A percentile compares a stretch with the other conserved stretches of the same genome.
phyloP scores from a whole-genome alignment of 1,140 invertebrate species.

The Stegodyphus dumicola region DNA sequence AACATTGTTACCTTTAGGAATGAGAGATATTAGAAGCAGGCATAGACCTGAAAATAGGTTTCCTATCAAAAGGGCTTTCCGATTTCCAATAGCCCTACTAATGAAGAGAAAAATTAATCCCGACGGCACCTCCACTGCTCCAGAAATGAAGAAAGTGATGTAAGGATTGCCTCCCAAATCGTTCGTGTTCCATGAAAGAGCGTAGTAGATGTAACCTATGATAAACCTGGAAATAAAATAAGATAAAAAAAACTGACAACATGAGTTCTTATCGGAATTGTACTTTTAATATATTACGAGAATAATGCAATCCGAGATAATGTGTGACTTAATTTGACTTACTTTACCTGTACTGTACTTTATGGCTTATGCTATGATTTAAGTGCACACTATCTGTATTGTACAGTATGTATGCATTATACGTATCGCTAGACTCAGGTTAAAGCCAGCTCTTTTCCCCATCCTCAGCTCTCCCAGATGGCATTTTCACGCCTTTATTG shows the following conservation, averaged over 20 bases:
- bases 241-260: slow-evolving; percentile 74
- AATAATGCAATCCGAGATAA: too few relatives aligned
- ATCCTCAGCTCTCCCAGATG: too few relatives aligned
- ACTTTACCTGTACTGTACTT: too few relatives aligned
- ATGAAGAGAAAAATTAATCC: slow-evolving; percentile 78
- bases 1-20: slow-evolving; percentile 11
- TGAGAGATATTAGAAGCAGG: slow-evolving; percentile 60
- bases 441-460: too few relatives aligned
- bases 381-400: too few relatives aligned
- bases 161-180: slow-evolving; percentile 80
- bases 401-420: too few relatives aligned
- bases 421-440: too few relatives aligned
- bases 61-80: slow-evolving; percentile 62
- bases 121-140: slow-evolving; percentile 80
- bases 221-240: slow-evolving; percentile 74
- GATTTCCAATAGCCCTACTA: slow-evolving; percentile 68
- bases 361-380: too few relatives aligned
- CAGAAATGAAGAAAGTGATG: slow-evolving; percentile 80
- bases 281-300: too few relatives aligned
- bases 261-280: neutral
- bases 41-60: slow-evolving; percentile 39
- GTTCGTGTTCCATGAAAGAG: slow-evolving; percentile 81
- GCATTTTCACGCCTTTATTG: too few relatives aligned
- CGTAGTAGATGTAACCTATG: slow-evolving; percentile 83
- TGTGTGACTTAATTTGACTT: too few relatives aligned